Evolutionary conservation across 53 echinoderm and acorn worm species (phyloP).

Genomic region (Pentamera pediparva): DNA sequence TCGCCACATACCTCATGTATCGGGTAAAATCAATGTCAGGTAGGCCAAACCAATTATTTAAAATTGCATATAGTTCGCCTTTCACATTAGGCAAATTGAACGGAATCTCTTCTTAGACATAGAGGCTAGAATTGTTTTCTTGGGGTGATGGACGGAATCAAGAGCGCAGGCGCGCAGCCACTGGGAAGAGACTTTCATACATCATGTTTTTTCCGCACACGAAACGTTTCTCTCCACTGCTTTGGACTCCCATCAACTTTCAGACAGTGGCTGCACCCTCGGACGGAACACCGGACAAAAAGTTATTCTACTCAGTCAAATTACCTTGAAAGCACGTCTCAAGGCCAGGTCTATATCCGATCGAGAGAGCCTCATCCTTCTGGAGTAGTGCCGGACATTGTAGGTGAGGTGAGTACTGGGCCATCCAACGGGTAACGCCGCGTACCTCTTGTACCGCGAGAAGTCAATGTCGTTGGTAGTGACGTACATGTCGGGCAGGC

Average conservation of each 20-base stretch:
- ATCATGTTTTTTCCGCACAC: no score
- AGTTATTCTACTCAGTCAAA: no score
- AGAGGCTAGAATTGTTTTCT: no score
- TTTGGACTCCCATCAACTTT: no score
- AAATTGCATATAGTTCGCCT: not conserved
- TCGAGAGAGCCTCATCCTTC: not conserved
- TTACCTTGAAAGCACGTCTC: not conserved
- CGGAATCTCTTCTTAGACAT: no score
- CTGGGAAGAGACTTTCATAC: no score
- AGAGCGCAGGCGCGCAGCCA: no score
- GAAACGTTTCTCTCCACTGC: no score
- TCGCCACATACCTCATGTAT: constrained; percentile 11
- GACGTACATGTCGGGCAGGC: constrained; percentile 8
- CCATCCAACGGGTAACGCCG: constrained; percentile 7
- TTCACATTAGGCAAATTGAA: not conserved
- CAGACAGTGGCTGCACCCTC: no score
- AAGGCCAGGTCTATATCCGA: not conserved
- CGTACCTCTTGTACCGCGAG: constrained; percentile 1
- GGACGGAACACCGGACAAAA: no score
- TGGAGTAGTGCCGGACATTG: not conserved
- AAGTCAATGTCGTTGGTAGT: constrained; percentile 19
- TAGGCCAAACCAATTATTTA: not conserved
- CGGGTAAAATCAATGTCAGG: constrained; percentile 12
- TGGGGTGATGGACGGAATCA: no score
- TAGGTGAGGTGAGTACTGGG: constrained; percentile 4